Evolutionary conservation across 2,888 invertebrate genomes (phyloP), one percentile per base, ranked within the genome.

Genomic region (Andrena hattorfiana): DNA sequence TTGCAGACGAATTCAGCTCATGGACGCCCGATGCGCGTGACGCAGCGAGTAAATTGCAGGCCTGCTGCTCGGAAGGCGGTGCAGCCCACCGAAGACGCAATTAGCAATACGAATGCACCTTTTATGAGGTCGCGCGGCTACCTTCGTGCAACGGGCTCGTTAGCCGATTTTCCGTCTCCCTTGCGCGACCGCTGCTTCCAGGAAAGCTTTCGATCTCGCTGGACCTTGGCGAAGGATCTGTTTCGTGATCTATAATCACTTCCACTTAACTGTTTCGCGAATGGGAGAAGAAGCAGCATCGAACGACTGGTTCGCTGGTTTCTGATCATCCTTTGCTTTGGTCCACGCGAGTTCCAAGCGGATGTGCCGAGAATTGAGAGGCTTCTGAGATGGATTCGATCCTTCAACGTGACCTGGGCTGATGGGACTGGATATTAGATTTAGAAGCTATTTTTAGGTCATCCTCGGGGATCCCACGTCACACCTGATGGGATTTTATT

Each of bases 1-100:
- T 85, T 85, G 82, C 77, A 83, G 76, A 87, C 85, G 84, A 87
- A 92, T 90, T 89, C 90, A 91, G 92, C 89, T 92, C 92, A 92
- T 85, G 92, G 92, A 90, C 92, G 77, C 30, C 54, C 80, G 74
- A 82, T 62, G 84, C 83, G 90, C 84, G 87, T 91, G 90, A 91
- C 90, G 90, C 91, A 85, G 80, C 82, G 78, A 72, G 70, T 84
- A 89, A 90, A 91, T 91, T 87, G 85, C 89, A 49, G 67, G 84
- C 83, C 87, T 89, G 90, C 90, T 90, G 90, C 89, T 86, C 75
- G 88, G 88, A 91, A 91, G 90, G 90, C 89, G 87, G 86, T 85
- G 84, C 85, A 85, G 80, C 85, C 81, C 89, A 87, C 86, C 88
- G 89, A 81, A 90, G 89, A 83, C 81, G 84, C 89, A 92, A 92